Percentiles rank a stretch among this genome's conserved stretches.
Evolutionary conservation across 2,888 invertebrate species (phyloP).

Genomic region (Aporophyla lueneburgensis): DNA sequence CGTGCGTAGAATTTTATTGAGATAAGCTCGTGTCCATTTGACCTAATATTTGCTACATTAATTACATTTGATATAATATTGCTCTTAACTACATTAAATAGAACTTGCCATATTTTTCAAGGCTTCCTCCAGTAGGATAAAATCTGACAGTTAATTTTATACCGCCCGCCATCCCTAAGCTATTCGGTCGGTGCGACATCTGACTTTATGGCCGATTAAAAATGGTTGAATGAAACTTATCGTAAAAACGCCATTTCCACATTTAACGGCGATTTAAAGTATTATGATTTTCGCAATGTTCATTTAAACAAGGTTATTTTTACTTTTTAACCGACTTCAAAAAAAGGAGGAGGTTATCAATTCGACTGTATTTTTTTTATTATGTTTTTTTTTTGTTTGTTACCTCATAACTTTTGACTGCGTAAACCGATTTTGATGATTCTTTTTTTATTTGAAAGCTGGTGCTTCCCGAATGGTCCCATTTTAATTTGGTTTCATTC

Average conservation of each 20-base stretch:
- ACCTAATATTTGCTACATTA: neutral
- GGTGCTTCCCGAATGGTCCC: too few relatives aligned
- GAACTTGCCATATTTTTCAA: neutral
- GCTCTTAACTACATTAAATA: too few relatives aligned
- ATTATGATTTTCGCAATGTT: constrained; percentile 41
- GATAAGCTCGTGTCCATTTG: neutral
- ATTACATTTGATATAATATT: too few relatives aligned
- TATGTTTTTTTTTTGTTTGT: too few relatives aligned
- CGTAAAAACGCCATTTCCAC: constrained; percentile 60
- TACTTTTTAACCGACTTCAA: too few relatives aligned
- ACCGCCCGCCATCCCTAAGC: constrained; percentile 32
- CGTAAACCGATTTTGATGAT: too few relatives aligned
- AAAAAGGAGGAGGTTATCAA: too few relatives aligned
- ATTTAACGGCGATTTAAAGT: constrained; percentile 44
- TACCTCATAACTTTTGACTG: too few relatives aligned
- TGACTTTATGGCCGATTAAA: constrained; percentile 57
- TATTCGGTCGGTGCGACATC: constrained; percentile 28
- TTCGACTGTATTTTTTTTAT: too few relatives aligned
- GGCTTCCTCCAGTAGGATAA: too few relatives aligned
- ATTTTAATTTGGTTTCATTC: too few relatives aligned
- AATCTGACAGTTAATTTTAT: neutral
- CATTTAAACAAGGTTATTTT: constrained; percentile 26
- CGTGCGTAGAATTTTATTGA: neutral
- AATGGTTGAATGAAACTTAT: constrained; percentile 53
- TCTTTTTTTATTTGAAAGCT: too few relatives aligned